A percentile compares a stretch with the other conserved stretches of the same genome.
Conservation (phyloP, 2,113 vertebrate species). For the Numenius arquata region DNA sequence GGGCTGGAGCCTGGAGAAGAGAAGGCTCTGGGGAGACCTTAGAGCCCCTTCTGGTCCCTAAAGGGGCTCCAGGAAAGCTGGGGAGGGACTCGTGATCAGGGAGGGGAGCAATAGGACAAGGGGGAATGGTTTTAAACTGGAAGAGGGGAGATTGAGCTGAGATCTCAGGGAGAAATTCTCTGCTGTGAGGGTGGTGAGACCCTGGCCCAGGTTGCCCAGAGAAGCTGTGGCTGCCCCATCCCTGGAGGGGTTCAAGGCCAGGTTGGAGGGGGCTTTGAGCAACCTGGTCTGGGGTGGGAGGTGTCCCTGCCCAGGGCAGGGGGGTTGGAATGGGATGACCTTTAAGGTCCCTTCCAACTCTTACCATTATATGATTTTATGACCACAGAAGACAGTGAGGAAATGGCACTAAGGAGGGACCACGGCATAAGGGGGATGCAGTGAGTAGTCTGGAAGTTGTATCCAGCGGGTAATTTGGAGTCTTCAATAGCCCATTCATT, state of each 20-base stretch:
- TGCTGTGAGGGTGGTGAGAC: not conserved
- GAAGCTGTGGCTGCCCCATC: not conserved
- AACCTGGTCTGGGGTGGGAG: not conserved
- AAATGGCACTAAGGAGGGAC: not conserved
- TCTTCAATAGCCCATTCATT: not conserved
- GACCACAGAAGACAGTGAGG: not conserved
- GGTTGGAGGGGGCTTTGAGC: not conserved
- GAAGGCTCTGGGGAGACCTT: not conserved
- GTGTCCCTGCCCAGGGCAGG: not conserved
- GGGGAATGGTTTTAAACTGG: not conserved
- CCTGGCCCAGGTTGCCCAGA: not conserved
- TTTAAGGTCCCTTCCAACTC: not conserved
- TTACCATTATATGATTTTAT: not conserved
- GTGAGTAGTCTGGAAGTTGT: not conserved
- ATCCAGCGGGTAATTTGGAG: not conserved
- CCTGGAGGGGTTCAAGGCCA: not conserved
- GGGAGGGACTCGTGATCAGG: not conserved
- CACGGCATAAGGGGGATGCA: accelerated
- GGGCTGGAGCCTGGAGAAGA: not conserved
- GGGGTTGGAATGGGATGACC: not conserved
- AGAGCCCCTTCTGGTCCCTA: not conserved
- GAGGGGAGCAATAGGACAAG: not conserved
- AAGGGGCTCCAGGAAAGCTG: not conserved
- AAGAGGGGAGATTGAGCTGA: not conserved
- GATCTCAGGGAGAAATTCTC: not conserved